These are phyloP conservation scores for Callyntrura guangdongensis DNA, from an alignment of 2,888 invertebrate genomes.

Conservation along the genomic window DNA sequence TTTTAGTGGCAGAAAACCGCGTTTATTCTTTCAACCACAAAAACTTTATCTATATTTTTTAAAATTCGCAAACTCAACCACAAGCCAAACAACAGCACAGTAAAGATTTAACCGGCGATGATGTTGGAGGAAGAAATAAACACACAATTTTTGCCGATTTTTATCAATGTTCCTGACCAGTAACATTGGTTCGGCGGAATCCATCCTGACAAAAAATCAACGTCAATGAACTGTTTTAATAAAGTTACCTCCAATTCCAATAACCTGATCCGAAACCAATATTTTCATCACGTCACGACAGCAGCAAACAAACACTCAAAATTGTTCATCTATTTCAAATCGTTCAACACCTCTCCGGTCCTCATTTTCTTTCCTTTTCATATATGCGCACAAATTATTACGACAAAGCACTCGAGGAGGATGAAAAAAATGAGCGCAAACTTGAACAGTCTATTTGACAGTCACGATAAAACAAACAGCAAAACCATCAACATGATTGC, in stretches of 20 bases:
- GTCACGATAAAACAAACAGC: slow-evolving; percentile 65
- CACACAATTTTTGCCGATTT: slow-evolving; percentile 36
- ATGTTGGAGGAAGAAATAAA: slow-evolving; percentile 10
- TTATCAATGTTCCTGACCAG: slow-evolving; percentile 38
- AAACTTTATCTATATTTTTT: background rate
- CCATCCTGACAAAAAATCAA: slow-evolving; percentile 25
- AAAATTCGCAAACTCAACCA: slow-evolving; percentile 40
- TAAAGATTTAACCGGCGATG: background rate
- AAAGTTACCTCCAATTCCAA: slow-evolving; percentile 36
- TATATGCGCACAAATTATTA: background rate
- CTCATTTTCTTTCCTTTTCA: background rate
- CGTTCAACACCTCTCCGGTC: slow-evolving; percentile 21
- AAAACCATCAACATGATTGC: slow-evolving; percentile 39
- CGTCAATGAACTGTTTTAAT: slow-evolving; percentile 64
- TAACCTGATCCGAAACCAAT: slow-evolving; percentile 45
- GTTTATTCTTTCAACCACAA: slow-evolving; percentile 23
- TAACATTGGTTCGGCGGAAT: slow-evolving; percentile 18
- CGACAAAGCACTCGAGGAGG: background rate
- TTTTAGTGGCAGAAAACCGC: background rate
- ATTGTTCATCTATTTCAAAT: slow-evolving; percentile 43
- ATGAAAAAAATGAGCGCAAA: slow-evolving; percentile 39
- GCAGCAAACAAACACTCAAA: slow-evolving; percentile 3
- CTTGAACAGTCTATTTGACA: slow-evolving; percentile 47
- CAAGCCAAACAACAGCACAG: background rate
- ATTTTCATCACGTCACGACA: slow-evolving; percentile 49